Evolutionary conservation across 2,797 vertebrate genomes (phyloP), one percentile per base, ranked within the genome.

Genomic region (Moxostoma hubbsi): DNA sequence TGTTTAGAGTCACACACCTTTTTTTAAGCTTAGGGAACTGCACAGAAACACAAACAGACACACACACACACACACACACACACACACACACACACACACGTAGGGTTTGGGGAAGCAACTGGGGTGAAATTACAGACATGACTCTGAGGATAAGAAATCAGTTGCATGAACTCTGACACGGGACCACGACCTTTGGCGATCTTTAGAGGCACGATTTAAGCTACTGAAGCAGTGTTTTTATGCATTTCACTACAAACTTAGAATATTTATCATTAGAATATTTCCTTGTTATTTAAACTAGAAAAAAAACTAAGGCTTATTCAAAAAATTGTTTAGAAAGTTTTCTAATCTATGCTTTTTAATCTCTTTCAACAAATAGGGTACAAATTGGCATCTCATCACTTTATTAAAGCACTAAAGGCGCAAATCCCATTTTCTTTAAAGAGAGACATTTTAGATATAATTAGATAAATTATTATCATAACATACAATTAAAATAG

Each of bases 1-100:
- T 86, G 80, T 86, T 82, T 82, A 79, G 80, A 68, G 63, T 73
- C 73, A 58, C 84, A 85, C 84, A 87, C 85, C 85, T 87, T 84
- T 70, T 84, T 85, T 84, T 77, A 79, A 82, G 75, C 80, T 63
- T 75, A 79, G 71, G 7, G 62, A 62, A 47, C 53, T 24, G 77
- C 50, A 71, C 57, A 64, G 76, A 46, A 45, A 72, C 79, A 64
- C 6, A 50, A 61, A 80, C 68, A 81, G 67, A 50, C 66, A 80
- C 68, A 81, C 63, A 83, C 73, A 79, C 55, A 77, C 47, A 47
- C 46, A 81, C n/a, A 64, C 6, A 50, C 66, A 80, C 68, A 81
- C 63, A 64, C 6, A 50, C 66, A 80, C 68, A 81, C 63, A 83
- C 73, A 79, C 55, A 77, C 47, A 47, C 46, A 81, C n/a, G 12